Base-by-base conservation (phyloP, 2,888 invertebrate species). In the Schrankia costaestrigalis region DNA sequence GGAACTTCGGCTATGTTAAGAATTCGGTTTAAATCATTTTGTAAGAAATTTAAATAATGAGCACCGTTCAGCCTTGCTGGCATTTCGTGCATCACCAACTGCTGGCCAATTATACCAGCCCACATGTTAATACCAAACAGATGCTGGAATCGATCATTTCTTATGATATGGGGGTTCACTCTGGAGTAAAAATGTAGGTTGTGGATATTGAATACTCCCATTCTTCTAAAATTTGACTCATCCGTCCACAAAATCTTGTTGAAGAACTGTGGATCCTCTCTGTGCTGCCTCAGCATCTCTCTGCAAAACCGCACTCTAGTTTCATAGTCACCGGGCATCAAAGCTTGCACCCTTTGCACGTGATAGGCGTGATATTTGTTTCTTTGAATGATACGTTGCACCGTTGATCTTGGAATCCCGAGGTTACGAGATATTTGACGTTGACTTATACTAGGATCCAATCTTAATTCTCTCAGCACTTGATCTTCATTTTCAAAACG, bases 151-250 rank as follows among this genome's bases (percentile, higher is more conserved):
- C 31, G 28, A 24, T 34, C 31, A 26, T 34, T 25, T 26, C 40
- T 25, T 4, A 36, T 34, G 22, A 44, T 31, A 22, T 33, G 31
- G 10, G 29, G 35, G 35, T 37, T 42, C 29, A 31, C 35, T 31
- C 29, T 33, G 31, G 35, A 12, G 35, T 35, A 44, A 26, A 25
- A 28, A 22, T 41, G 39, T 31, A 35, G 11, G 18, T 36, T 46
- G 32, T 42, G 42, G 33, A 42, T 42, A 13, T 46, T 39, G 11
- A 39, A 46, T 21, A 39, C 17, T 27, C 40, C 42, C n/a, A n/a
- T 22, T 2, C 17, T 31, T 27, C 25, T 31, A 6, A 18, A 26
- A 8, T 19, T 18, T n/a, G 26, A 18, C 9, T 32, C 19, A 19
- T 32, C 26, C 1, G 19, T 3, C 26, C 19, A 32, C 11, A 32